Percentiles rank a stretch among this genome's conserved stretches.
Evolutionary conservation across 2,797 vertebrate species (phyloP).

Genomic region (Microhierax caerulescens): DNA sequence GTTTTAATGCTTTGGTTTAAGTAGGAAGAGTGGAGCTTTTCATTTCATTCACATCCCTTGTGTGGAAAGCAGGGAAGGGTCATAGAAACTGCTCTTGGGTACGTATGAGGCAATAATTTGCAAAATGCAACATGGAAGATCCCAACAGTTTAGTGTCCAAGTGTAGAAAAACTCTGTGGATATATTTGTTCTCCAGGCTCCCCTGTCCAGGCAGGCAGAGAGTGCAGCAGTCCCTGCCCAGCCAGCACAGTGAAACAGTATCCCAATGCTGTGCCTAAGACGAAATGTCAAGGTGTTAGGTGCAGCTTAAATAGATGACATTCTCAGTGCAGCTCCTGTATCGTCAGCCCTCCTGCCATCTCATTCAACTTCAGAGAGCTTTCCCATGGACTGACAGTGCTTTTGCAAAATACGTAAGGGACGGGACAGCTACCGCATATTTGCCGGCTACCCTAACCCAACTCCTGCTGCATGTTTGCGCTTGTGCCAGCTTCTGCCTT

Average conservation of each 20-base stretch:
- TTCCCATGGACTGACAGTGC: background rate
- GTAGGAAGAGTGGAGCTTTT: background rate
- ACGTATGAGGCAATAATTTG: accelerated
- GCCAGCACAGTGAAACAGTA: background rate
- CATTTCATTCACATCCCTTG: background rate
- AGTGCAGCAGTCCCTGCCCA: background rate
- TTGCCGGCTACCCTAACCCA: background rate
- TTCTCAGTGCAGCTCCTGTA: background rate
- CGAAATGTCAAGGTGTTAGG: background rate
- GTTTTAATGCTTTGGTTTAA: background rate
- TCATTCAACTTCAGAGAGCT: slow-evolving; percentile 1
- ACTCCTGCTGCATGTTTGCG: background rate
- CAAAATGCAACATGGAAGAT: background rate
- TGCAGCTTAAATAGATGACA: background rate
- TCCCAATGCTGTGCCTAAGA: background rate
- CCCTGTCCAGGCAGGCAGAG: background rate
- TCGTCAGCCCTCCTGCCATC: background rate
- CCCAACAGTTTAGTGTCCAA: background rate
- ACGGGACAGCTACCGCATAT: background rate
- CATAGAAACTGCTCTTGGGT: background rate
- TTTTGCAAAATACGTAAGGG: accelerated
- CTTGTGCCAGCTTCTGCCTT: background rate
- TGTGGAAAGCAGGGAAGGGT: background rate
- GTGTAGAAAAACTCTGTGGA: background rate
- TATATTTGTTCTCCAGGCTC: background rate